Conservation (phyloP, 2,888 invertebrate species). For the Cloeon dipterum region DNA sequence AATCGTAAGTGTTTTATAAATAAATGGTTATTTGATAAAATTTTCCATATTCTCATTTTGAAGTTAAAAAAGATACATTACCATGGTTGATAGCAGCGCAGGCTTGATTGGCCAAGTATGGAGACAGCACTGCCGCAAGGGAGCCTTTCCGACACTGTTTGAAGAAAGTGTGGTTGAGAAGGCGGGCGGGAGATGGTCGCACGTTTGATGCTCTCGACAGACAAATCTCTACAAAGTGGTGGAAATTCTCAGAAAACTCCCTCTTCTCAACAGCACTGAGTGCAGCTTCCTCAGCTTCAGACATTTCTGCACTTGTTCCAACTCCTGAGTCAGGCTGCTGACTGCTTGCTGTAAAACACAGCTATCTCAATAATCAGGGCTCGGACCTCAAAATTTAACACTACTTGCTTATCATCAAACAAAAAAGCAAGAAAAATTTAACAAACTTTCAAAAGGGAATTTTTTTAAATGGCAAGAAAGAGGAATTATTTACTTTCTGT, state of each 20-base stretch:
- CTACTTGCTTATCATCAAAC: too few relatives aligned
- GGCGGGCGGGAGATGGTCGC: slow-evolving; percentile 42
- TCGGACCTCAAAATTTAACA: too few relatives aligned
- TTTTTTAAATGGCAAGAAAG: slow-evolving; percentile 1
- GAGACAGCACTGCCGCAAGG: neutral
- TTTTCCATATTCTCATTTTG: too few relatives aligned
- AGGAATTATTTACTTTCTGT: neutral
- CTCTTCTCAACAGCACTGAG: slow-evolving; percentile 18
- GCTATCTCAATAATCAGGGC: too few relatives aligned
- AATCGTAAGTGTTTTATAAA: too few relatives aligned
- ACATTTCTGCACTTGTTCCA: slow-evolving; percentile 22
- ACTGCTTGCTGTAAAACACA: neutral
- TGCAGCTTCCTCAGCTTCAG: slow-evolving; percentile 5
- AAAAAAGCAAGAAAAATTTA: too few relatives aligned
- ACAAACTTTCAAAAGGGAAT: too few relatives aligned
- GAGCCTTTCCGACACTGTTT: slow-evolving; percentile 35
- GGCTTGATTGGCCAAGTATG: neutral
- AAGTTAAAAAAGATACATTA: neutral
- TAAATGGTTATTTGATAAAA: too few relatives aligned
- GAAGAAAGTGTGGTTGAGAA: slow-evolving; percentile 51
- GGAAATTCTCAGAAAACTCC: slow-evolving; percentile 50
- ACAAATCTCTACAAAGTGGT: slow-evolving; percentile 50
- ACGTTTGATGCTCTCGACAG: slow-evolving; percentile 41
- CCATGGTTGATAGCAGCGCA: neutral
- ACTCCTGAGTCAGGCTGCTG: slow-evolving; percentile 22